Percentiles rank a stretch among this genome's conserved stretches.
Conservation (phyloP, 2,888 invertebrate species). For the Nebria brevicollis region DNA sequence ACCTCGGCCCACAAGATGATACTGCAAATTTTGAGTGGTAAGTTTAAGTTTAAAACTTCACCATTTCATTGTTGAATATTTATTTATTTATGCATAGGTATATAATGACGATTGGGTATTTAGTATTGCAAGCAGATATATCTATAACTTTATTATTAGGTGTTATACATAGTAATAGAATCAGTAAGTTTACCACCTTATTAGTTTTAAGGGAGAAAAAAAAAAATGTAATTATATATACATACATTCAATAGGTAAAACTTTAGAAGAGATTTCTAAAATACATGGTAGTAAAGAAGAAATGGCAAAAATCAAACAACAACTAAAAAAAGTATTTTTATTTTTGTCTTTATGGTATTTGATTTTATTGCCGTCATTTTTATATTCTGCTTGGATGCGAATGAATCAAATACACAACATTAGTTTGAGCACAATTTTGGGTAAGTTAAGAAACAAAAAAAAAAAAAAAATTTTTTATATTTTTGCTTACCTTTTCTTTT, state of each 20-base stretch:
- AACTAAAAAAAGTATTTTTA: neutral
- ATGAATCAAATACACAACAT: neutral
- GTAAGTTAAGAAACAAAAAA: too few species aligned
- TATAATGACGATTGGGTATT: neutral
- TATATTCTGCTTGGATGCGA: neutral
- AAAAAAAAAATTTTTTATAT: too few species aligned
- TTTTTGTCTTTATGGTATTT: neutral
- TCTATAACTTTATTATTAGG: neutral
- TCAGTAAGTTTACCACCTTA: too few species aligned
- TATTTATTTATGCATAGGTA: neutral
- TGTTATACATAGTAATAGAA: too few species aligned
- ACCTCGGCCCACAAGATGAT: neutral
- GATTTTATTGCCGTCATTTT: neutral
- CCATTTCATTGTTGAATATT: neutral
- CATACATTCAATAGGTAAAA: neutral
- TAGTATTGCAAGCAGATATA: neutral
- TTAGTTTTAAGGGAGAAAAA: neutral
- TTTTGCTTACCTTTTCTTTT: neutral
- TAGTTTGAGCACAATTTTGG: neutral
- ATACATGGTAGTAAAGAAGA: neutral
- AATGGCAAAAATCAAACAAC: neutral
- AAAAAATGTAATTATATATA: neutral
- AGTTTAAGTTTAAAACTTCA: neutral
- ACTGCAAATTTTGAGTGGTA: constrained; percentile 29
- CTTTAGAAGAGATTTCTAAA: neutral